phyloP scores from a whole-genome alignment of 2,797 vertebrate species.

The Craterocephalus amniculus region DNA sequence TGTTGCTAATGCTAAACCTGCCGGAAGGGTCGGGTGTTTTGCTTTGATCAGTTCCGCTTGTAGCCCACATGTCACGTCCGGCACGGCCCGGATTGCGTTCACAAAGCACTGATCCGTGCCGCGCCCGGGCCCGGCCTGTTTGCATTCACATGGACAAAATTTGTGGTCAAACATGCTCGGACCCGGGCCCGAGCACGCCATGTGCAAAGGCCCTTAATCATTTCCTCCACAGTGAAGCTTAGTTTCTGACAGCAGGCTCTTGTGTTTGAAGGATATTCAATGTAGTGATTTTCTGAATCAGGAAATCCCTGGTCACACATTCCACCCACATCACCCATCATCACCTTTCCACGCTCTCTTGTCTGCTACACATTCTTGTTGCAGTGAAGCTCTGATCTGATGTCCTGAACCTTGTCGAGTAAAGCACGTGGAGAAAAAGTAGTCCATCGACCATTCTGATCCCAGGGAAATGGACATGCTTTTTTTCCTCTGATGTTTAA shows the following conservation, averaged over 20 bases:
- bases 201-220: too few relatives aligned
- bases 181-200: too few relatives aligned
- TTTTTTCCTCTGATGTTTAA: not conserved
- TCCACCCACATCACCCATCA: slow-evolving; percentile 23
- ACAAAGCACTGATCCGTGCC: too few relatives aligned
- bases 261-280: slow-evolving; percentile 22
- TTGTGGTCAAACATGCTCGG: too few relatives aligned
- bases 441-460: slow-evolving; percentile 12
- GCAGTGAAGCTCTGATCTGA: slow-evolving; percentile 48
- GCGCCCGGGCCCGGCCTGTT: too few relatives aligned
- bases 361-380: slow-evolving; percentile 42
- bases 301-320: slow-evolving; percentile 9
- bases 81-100: too few relatives aligned
- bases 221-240: slow-evolving; percentile 2
- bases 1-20: too few relatives aligned
- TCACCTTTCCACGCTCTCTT: slow-evolving; percentile 34
- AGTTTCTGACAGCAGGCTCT: slow-evolving; percentile 3
- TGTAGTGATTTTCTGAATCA: slow-evolving; percentile 20
- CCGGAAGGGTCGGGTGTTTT: too few relatives aligned
- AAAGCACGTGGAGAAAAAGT: slow-evolving; percentile 23
- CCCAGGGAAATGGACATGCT: not conserved
- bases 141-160: too few relatives aligned
- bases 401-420: slow-evolving; percentile 37
- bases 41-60: too few relatives aligned
- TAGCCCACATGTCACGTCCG: too few relatives aligned